Base-by-base conservation (phyloP, 2,888 invertebrate genomes). In the Scrobipalpa atriplicella region DNA sequence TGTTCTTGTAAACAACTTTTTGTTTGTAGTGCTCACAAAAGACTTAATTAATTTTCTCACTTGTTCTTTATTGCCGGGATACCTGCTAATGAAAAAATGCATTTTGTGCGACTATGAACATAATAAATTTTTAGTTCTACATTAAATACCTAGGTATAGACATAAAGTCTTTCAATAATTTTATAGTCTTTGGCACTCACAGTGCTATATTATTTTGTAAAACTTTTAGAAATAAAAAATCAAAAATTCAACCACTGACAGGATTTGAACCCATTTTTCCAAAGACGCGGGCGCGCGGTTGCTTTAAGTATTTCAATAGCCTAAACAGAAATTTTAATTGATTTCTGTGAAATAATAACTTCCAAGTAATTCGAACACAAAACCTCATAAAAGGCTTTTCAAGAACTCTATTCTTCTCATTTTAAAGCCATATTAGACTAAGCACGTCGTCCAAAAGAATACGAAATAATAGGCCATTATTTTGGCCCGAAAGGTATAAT, bases 1-100 rank as follows among this genome's bases (percentile, higher is more conserved):
- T 69, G 72, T 70, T 67, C 68, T 64, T 71, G 70, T 68, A 65
- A 68, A 61, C 65, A 52, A 62, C 63, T 63, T 63, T 62, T 63
- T 63, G 63, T 63, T 52, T 63, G 29, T 52, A 21, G 21, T 16
- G 29, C 29, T 21, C 21, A 62, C 62, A 63, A 52, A 52, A 52
- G 51, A 36, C 63, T 38, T 52, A 63, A 51, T 63, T 63, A 63
- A n/a, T 52, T 63, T 63, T 63, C 36, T 16, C 19, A 6, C 6
- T 13, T 11, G 7, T 38, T 16, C n/a, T n/a, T 36, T 38, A 16
- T 2, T 58, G n/a, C 36, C 36, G 3, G 6, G 29, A 29, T 29
- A 29, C 18, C 13, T 21, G 29, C n/a, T 6, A 47, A 47, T 47
- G 16, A n/a, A 16, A 47, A 5, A 1, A 10, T 16, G 43, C 47